Base-by-base conservation (phyloP, 1,140 invertebrate genomes). In the Drosophila eugracilis region DNA sequence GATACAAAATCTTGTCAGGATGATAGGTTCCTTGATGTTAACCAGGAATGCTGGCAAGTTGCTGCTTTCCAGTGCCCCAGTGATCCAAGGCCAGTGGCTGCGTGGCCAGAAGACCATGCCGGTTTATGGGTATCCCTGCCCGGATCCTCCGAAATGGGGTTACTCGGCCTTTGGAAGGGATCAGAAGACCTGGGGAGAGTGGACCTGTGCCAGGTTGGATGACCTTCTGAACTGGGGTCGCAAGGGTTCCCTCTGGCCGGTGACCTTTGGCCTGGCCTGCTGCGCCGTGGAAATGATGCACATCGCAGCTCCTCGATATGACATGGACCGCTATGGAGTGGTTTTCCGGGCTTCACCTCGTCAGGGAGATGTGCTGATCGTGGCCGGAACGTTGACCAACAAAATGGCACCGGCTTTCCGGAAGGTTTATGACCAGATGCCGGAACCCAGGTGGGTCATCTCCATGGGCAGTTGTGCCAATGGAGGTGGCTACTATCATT, bases 241-340 rank as follows among this genome's bases (percentile, higher is more conserved):
- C 75, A 98, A 97, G 93, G 94, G 94, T 86, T 99, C 97, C 0
- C 75, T 98, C 1, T 99, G 97, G 98, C 98, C 98, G 3, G 93
- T 99, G 93, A 99, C 97, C 30, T 99, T 99, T 93, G 98, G 98
- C 74, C 92, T 99, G 74, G 98, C 98, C 3, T 99, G 98, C 86
- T 99, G 98, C 93, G 98, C 98, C 53, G 97, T 99, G 0, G 98
- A 99, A 92, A 99, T 99, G 99, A 99, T 99, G 99, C 99, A 99
- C 92, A 98, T 99, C 57, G 98, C 98, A 53, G 98, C 98, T 17
- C 97, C 98, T 1, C 93, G 98, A 75, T 99, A 99, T 91, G 98
- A 99, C 89, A 98, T 99, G 97, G 98, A 98, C 92, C 93, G 94
- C 79, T 96, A 93, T 91, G 95, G 98, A 75, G 97, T 99, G 17